Percentiles rank a stretch among this genome's conserved stretches.
Evolutionary conservation across 2,797 vertebrate genomes (phyloP).

Genomic region (Arrhamphus sclerolepis): DNA sequence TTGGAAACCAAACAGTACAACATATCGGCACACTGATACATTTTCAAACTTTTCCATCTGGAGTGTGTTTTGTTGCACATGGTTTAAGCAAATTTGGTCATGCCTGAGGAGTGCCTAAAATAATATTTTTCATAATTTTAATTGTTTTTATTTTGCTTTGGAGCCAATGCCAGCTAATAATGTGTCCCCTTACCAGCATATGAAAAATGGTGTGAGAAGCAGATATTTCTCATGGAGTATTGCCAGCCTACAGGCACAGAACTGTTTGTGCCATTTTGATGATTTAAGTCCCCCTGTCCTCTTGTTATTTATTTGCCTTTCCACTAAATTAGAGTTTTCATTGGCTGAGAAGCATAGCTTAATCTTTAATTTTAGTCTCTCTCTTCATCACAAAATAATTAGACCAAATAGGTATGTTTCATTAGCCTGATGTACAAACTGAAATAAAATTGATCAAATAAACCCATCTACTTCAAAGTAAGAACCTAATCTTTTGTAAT

Average conservation of each 20-base stretch:
- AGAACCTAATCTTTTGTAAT: constrained; percentile 11
- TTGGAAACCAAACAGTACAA: not conserved
- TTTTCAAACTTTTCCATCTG: constrained; percentile 17
- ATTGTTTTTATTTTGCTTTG: constrained; percentile 7
- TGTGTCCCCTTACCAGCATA: not conserved
- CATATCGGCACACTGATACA: constrained; percentile 10
- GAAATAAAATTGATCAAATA: not conserved
- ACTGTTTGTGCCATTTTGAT: constrained; percentile 23
- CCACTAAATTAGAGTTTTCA: constrained; percentile 4
- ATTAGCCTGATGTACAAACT: too few species aligned
- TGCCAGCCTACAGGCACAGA: constrained; percentile 21
- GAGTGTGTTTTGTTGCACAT: constrained; percentile 7
- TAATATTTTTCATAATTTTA: not conserved
- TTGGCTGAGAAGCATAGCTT: not conserved
- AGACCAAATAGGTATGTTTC: too few species aligned
- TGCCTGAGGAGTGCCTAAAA: constrained; percentile 10
- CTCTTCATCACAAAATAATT: not conserved
- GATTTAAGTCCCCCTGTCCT: constrained; percentile 6
- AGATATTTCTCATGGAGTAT: constrained; percentile 32
- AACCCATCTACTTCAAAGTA: constrained; percentile 1
- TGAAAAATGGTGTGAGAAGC: constrained; percentile 22
- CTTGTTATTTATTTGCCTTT: constrained; percentile 29
- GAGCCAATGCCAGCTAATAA: constrained; percentile 21
- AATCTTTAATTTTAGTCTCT: not conserved
- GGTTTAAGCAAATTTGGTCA: constrained; percentile 22